Conservation (phyloP, 2,888 invertebrate genomes). For the Beris morrisii region DNA sequence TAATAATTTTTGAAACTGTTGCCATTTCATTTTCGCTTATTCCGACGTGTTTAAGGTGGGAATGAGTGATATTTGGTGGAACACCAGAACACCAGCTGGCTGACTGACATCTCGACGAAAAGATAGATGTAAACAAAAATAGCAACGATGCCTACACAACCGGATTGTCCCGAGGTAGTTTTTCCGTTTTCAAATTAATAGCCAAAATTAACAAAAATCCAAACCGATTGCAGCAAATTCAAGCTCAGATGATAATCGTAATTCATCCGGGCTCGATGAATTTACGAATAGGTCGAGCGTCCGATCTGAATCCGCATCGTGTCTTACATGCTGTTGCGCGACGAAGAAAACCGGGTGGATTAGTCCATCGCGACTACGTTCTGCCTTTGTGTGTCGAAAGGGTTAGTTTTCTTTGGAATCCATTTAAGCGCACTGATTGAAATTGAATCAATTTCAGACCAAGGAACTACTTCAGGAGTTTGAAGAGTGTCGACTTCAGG, state of each 20-base stretch:
- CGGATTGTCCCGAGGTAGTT: constrained; percentile 38
- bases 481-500: constrained; percentile 80
- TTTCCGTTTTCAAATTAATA: not conserved
- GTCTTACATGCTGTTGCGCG: constrained; percentile 68
- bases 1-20: too few species aligned
- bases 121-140: constrained; percentile 22
- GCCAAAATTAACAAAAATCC: constrained; percentile 27
- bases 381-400: constrained; percentile 67
- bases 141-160: constrained; percentile 32
- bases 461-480: constrained; percentile 74
- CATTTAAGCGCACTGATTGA: not conserved
- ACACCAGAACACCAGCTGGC: too few species aligned
- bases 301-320: constrained; percentile 83
- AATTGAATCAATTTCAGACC: constrained; percentile 52
- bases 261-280: constrained; percentile 93
- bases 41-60: too few species aligned
- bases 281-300: constrained; percentile 86
- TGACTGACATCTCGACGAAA: too few species aligned
- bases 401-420: constrained; percentile 44
- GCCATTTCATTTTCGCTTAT: too few species aligned
- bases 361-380: constrained; percentile 65
- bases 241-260: constrained; percentile 83
- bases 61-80: too few species aligned
- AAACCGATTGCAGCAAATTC: constrained; percentile 63
- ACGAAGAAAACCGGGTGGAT: constrained; percentile 53